phyloP scores from a whole-genome alignment of 2,888 invertebrate genomes.

The Acronicta psi region DNA sequence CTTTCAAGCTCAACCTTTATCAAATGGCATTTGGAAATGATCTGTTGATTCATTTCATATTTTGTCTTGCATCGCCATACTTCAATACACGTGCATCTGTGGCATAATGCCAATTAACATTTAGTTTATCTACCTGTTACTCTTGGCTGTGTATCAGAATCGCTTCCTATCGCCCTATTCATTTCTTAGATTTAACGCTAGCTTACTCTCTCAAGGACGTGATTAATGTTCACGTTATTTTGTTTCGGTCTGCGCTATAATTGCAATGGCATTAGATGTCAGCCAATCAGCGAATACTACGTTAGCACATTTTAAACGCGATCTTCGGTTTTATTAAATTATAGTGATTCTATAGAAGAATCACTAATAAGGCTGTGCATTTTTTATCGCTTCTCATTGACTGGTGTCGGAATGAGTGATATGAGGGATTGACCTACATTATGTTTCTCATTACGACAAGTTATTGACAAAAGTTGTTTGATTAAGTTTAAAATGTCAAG shows the following conservation, averaged over 20 bases:
- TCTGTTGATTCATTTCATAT: conserved; percentile 35
- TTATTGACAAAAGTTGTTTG: too few relatives aligned
- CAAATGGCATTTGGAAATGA: conserved; percentile 10
- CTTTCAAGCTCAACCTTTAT: too few relatives aligned
- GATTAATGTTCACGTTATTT: conserved; percentile 48
- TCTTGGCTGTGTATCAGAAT: conserved; percentile 75
- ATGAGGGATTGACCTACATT: too few relatives aligned
- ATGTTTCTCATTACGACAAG: too few relatives aligned
- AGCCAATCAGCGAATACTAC: conserved; percentile 17
- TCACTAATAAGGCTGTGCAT: too few relatives aligned
- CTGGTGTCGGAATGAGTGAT: too few relatives aligned
- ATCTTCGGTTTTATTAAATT: conserved; percentile 1
- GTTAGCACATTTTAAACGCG: conserved; percentile 3
- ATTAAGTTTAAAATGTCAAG: not conserved
- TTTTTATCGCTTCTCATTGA: too few relatives aligned
- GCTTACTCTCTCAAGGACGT: conserved; percentile 39
- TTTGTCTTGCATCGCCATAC: conserved; percentile 32
- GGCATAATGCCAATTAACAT: conserved; percentile 63
- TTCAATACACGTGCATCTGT: conserved; percentile 54
- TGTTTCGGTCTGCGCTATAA: conserved; percentile 28
- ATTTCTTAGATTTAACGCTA: conserved; percentile 60
- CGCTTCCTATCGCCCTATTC: conserved; percentile 64
- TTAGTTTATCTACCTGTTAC: conserved; percentile 73
- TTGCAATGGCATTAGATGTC: conserved; percentile 34
- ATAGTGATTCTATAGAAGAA: not conserved